phyloP scores from a whole-genome alignment of 2,113 vertebrate genomes.

The Aleadryas rufinucha region DNA sequence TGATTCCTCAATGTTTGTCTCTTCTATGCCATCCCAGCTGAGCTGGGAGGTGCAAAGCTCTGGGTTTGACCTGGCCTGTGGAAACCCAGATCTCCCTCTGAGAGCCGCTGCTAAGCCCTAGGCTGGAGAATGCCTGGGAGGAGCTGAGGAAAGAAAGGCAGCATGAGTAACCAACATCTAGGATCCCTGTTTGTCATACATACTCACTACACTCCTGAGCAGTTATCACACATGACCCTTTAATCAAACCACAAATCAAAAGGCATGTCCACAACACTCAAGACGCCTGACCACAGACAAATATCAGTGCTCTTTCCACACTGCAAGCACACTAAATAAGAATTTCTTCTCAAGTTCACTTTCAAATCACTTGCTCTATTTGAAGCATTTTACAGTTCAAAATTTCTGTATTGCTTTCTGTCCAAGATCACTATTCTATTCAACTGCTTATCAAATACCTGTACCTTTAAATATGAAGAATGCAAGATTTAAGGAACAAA shows the following conservation, averaged over 20 bases:
- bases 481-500: neutral
- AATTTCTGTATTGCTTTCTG: neutral
- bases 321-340: neutral
- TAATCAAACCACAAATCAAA: neutral
- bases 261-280: accelerated
- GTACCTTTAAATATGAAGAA: neutral
- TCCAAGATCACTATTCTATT: neutral
- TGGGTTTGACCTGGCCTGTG: neutral
- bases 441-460: neutral
- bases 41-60: neutral
- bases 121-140: neutral
- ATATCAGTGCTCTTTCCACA: neutral
- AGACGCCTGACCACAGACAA: neutral
- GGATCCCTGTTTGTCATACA: neutral
- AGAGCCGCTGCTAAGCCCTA: neutral
- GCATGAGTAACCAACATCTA: neutral
- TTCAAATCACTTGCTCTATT: neutral
- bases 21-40: neutral
- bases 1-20: neutral
- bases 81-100: neutral
- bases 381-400: neutral
- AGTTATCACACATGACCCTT: neutral
- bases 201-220: neutral
- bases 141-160: neutral
- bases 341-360: neutral